Evolutionary conservation across 2,113 vertebrate species (phyloP).

Genomic region (Pteruthius melanotis): DNA sequence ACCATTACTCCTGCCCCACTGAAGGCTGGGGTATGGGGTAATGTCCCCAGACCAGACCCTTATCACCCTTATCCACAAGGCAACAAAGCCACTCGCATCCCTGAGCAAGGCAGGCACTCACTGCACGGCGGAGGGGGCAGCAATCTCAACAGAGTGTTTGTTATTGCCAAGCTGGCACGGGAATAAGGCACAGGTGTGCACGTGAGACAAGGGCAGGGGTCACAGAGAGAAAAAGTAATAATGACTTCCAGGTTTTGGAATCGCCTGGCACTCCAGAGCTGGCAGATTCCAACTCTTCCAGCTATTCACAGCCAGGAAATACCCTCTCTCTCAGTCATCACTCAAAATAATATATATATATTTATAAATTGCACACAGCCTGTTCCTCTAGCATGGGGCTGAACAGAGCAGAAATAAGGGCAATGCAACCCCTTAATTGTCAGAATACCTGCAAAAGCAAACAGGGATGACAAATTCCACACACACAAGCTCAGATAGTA

Average conservation of each 20-base stretch:
- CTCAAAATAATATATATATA: constrained; percentile 55
- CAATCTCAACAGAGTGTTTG: background rate
- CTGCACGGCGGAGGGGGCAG: background rate
- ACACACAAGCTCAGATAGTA: background rate
- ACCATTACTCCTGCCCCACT: constrained; percentile 23
- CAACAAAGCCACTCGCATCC: background rate
- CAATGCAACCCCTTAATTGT: background rate
- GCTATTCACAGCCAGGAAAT: constrained; percentile 35
- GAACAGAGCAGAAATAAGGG: background rate
- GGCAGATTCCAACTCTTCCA: background rate
- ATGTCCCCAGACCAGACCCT: background rate
- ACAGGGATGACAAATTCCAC: background rate
- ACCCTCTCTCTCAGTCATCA: constrained; percentile 31
- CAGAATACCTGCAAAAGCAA: background rate
- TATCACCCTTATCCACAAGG: background rate
- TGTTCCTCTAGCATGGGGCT: background rate
- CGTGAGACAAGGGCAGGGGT: background rate
- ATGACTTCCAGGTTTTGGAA: background rate
- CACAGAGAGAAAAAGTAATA: background rate
- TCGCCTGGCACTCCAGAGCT: background rate
- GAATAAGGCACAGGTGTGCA: constrained; percentile 7
- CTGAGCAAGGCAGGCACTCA: background rate
- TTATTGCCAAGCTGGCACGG: background rate
- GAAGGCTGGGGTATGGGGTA: constrained; percentile 1
- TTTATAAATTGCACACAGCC: constrained; percentile 2